Base-by-base conservation (phyloP, 1,140 invertebrate species). In the Ips typographus region DNA sequence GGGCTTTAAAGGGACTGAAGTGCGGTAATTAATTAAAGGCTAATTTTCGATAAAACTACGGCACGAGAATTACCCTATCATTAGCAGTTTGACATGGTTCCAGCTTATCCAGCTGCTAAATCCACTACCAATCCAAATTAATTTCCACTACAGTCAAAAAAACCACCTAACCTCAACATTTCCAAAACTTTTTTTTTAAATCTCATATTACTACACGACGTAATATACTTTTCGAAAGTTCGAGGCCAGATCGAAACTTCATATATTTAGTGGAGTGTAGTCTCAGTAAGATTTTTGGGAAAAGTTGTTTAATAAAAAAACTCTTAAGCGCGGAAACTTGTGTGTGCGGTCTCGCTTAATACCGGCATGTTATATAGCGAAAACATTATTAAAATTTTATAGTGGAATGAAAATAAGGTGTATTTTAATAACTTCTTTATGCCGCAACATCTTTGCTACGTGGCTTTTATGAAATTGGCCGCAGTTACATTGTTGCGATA, bases 351-450 rank as follows among this genome's bases (percentile, higher is more conserved):
- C 55, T 41, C 53, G 52, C 65, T 43, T 58, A 67, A 67, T 67
- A 55, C 56, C 40, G 43, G 36, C 56, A 59, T 60, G 59, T 68
- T 68, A 68, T 68, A 62, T 68, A 68, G 66, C 57, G 47, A 68
- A 68, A 68, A 68, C 58, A 61, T 61, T 68, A 68, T 68, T 68
- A 68, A 68, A 68, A 68, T 68, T 68, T 68, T 68, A 68, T 60
- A 68, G 66, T 53, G 57, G 39, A 68, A 61, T 55, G 49, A 68
- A 61, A 68, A 68, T 68, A 68, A 62, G 66, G 66, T 68, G 66
- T 58, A 61, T 68, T 68, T 68, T 68, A 68, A 68, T 68, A 68
- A 68, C 53, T 68, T 68, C 59, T 59, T 59, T 22, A 37, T 37
- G 53, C 53, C 4, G 44, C 4, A 47, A 47, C 4, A 47, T n/a